These are phyloP conservation scores for Nasonia oneida DNA, from an alignment of 2,888 invertebrate genomes.

Conservation along the genomic window DNA sequence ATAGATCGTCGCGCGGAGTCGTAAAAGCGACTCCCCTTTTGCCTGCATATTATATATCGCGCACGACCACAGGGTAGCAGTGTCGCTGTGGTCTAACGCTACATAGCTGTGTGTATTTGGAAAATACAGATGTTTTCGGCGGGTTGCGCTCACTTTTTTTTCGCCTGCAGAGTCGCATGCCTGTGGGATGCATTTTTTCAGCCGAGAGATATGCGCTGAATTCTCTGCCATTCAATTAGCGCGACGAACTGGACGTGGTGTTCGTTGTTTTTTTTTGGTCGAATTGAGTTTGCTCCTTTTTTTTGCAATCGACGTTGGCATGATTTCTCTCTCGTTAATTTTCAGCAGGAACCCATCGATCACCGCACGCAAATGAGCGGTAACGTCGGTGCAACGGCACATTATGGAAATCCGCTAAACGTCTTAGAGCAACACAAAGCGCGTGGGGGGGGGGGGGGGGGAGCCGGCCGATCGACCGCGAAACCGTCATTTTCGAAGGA, in stretches of 20 bases:
- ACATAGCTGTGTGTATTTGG: slow-evolving; percentile 16
- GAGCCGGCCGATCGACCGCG: neutral
- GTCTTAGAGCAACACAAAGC: too few relatives aligned
- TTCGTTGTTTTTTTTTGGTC: too few relatives aligned
- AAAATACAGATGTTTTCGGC: slow-evolving; percentile 34
- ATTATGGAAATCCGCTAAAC: neutral
- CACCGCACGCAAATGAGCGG: neutral
- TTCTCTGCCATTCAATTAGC: neutral
- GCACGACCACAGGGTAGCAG: neutral
- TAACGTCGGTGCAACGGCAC: neutral
- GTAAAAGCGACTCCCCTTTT: slow-evolving; percentile 38
- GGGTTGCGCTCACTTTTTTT: neutral
- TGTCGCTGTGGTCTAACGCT: neutral
- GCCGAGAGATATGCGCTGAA: neutral
- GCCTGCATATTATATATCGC: slow-evolving; percentile 43
- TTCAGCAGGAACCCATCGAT: neutral
- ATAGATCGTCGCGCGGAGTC: slow-evolving; percentile 45
- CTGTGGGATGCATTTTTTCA: neutral
- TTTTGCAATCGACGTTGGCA: neutral
- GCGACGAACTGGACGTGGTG: too few relatives aligned
- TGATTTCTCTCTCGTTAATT: too few relatives aligned
- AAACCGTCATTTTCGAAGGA: neutral
- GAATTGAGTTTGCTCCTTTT: neutral
- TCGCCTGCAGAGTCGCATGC: neutral
- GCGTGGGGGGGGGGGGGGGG: too few relatives aligned